Evolutionary conservation across 1,140 invertebrate species (phyloP), one percentile per base, ranked within the genome.

Genomic region (Chrysopa pallens): DNA sequence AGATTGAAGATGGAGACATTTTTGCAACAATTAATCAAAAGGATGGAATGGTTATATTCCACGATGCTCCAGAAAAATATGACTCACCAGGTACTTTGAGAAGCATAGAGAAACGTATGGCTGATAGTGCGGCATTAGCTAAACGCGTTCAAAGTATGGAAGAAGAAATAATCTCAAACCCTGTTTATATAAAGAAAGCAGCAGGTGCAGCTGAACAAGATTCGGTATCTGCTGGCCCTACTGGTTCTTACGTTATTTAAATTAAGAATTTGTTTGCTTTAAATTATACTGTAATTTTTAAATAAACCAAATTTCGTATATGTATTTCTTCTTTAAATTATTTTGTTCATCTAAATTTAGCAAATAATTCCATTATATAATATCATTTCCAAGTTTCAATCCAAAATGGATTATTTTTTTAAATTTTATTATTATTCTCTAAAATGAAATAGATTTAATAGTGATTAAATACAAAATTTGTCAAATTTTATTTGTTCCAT

Each of bases 1-100:
- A 95, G 91, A 97, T 98, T 52, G 88, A 95, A 68, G 88, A 94
- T 64, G 84, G 86, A 40, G 89, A 96, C 69, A 96, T 98, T 49
- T 95, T 84, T 71, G 93, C 92, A 1, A 86, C 84, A 47, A 96
- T 98, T 41, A 95, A 96, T 68, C 89, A 96, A 64, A 92, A 91
- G 63, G 92, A 96, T 67, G 92, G 92, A 8, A 98, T 96, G 92
- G 92, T 98, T 11, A 70, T 90, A 17, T 97, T 98, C 59, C 78
- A 89, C 48, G 91, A 96, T 59, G 89, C 89, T 67, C 90, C 92
- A 28, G 90, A 96, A 60, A 93, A 92, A 59, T 94, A 90, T 58
- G 84, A 93, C 50, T 85, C 83, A 43, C 80, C 86, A 0, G 69
- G 73, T 45, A 92, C 93, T 69, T 70, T 96, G 48, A 74, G 80